These are phyloP conservation scores for Styela clava DNA, from an alignment of 23 tunicate species.

Conservation along the genomic window DNA sequence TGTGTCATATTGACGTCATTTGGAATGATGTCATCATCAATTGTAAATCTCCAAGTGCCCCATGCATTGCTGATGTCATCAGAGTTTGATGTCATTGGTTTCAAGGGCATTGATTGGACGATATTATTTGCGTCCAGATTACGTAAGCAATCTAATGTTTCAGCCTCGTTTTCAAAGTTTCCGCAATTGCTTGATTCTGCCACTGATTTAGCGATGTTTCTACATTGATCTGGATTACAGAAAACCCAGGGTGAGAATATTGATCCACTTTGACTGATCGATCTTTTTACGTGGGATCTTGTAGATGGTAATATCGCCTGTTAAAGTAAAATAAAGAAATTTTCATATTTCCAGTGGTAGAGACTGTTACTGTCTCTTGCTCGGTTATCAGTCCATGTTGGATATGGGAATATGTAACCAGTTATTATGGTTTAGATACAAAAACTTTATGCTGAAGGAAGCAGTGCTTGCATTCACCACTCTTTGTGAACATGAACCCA, in stretches of 20 bases:
- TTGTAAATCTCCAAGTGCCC: constrained; percentile 23
- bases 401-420: too few relatives aligned
- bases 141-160: background rate
- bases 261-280: constrained; percentile 17
- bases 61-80: constrained; percentile 25
- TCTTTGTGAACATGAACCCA: too few relatives aligned
- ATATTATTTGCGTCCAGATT: background rate
- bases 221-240: background rate
- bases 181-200: too few relatives aligned
- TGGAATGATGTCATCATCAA: constrained; percentile 10
- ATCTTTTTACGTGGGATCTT: background rate
- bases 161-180: background rate
- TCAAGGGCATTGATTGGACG: background rate
- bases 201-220: background rate
- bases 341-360: too few relatives aligned
- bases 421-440: too few relatives aligned
- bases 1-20: background rate
- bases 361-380: too few relatives aligned
- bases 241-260: constrained; percentile 10
- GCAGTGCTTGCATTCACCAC: too few relatives aligned
- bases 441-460: too few relatives aligned
- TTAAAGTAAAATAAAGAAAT: too few relatives aligned
- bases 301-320: constrained; percentile 5
- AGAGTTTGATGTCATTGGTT: background rate
- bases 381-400: too few relatives aligned